Evolutionary conservation across 2,113 vertebrate species (phyloP), one percentile per base, ranked within the genome.

Genomic region (Ictidomys tridecemlineatus): DNA sequence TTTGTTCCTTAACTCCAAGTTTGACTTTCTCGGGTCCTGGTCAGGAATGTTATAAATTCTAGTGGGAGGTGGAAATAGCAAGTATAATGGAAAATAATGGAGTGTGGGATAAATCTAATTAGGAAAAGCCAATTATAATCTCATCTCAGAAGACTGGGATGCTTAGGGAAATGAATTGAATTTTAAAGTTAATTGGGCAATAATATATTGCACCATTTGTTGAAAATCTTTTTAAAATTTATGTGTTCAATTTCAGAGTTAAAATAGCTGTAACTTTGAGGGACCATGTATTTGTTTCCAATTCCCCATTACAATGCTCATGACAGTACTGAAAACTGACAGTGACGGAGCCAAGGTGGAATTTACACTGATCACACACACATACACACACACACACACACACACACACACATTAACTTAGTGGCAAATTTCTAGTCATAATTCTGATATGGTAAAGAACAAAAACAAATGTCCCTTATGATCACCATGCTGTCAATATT

Each of bases 161-260:
- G 90, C 88, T 97, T 94, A 91, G 82, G 85, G 91, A 97, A 91
- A 96, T 96, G 88, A 85, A 86, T 63, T 96, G 82, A 92, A 95
- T 91, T 85, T 97, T 96, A 93, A 95, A 96, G 96, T 96, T 97
- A 97, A 96, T 97, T 97, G 94, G 91, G 90, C 80, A 91, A 85
- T 94, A 96, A 95, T 73, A 56, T 89, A 96, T 86, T 78, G 34
- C 26, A 58, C 56, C 85, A 67, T 96, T 96, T 95, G 85, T 79
- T 92, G 73, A 84, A 96, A 97, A 91, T 95, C 92, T 65, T 82
- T 91, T 34, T 53, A 58, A 90, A 93, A 92, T 92, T 14, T 92
- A 32, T 96, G 53, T 86, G 69, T 85, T 92, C 78, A 67, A 88
- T 91, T 96, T 96, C 85, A 82, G 70, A 97, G 39, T 89, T 92